phyloP scores from a whole-genome alignment of 2,888 invertebrate species.

The Diplazon laetatorius region DNA sequence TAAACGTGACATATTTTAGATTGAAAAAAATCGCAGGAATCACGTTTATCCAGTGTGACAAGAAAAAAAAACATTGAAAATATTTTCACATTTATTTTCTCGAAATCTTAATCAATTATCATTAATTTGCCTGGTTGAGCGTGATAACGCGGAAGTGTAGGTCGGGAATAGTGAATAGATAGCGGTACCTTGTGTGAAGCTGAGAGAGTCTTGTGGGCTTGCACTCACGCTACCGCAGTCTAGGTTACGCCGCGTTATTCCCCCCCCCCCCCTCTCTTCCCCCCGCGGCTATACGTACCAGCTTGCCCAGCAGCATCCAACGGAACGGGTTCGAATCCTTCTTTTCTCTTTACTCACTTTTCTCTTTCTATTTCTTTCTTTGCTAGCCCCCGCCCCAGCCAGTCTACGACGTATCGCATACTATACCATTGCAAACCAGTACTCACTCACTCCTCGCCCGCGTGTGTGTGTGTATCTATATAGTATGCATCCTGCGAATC shows the following conservation, averaged over 20 bases:
- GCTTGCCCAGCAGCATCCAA: constrained; percentile 30
- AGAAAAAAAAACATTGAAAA: no score
- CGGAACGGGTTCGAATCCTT: constrained; percentile 38
- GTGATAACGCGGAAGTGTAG: no score
- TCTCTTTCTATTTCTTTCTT: constrained; percentile 9
- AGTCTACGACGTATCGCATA: background rate
- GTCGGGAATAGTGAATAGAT: constrained; percentile 51
- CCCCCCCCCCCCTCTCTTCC: constrained; percentile 41
- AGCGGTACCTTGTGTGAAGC: constrained; percentile 60
- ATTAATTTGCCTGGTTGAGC: no score
- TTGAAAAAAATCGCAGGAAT: no score
- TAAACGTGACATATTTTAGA: no score
- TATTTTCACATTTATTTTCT: no score
- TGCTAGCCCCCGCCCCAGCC: constrained; percentile 14
- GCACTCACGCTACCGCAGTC: constrained; percentile 45
- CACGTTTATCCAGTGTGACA: no score
- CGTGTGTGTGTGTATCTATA: no score
- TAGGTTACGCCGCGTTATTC: constrained; percentile 44
- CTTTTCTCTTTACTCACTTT: background rate
- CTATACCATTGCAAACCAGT: constrained; percentile 1
- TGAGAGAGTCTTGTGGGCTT: constrained; percentile 39
- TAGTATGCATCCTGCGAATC: constrained; percentile 31
- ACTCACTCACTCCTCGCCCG: background rate
- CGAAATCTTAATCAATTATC: no score
- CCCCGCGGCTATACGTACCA: constrained; percentile 31